phyloP scores from a whole-genome alignment of 1,140 invertebrate species.

The Heliothis virescens region DNA sequence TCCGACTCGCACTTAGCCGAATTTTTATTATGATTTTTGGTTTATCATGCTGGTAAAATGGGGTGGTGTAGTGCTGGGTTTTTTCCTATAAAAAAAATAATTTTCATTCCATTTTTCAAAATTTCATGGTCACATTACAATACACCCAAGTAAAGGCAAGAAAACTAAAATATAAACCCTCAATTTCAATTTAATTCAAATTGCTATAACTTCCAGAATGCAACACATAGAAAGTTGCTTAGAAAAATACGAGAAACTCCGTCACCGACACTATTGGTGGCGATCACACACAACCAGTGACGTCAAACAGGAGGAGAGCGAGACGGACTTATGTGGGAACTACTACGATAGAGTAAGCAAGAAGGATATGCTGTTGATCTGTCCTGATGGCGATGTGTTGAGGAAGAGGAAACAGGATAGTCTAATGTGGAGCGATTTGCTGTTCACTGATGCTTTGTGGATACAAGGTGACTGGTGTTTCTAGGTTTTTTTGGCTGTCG shows the following conservation, averaged over 20 bases:
- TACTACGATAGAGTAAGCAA: slow-evolving; percentile 71
- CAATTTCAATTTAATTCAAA: too few species aligned
- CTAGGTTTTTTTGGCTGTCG: too few species aligned
- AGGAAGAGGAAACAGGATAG: slow-evolving; percentile 76
- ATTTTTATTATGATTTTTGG: too few species aligned
- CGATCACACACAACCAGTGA: slow-evolving; percentile 43
- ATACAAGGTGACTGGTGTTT: slow-evolving; percentile 70
- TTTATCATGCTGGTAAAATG: too few species aligned
- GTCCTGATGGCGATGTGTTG: slow-evolving; percentile 78
- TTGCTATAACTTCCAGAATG: slow-evolving; percentile 65
- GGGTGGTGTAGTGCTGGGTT: too few species aligned
- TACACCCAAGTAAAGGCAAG: too few species aligned
- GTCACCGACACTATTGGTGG: slow-evolving; percentile 83
- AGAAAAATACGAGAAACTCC: slow-evolving; percentile 77
- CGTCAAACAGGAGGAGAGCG: slow-evolving; percentile 63
- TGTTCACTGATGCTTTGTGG: slow-evolving; percentile 85
- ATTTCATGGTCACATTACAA: too few species aligned
- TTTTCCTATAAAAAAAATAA: too few species aligned
- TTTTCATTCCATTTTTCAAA: too few species aligned
- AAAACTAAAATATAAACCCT: too few species aligned
- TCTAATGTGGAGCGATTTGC: slow-evolving; percentile 80
- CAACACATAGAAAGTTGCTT: slow-evolving; percentile 75
- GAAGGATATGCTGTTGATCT: slow-evolving; percentile 78
- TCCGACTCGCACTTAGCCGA: too few species aligned
- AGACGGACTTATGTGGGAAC: slow-evolving; percentile 55